phyloP scores from a whole-genome alignment of 2,888 invertebrate species.

The Ophion ventricosus region DNA sequence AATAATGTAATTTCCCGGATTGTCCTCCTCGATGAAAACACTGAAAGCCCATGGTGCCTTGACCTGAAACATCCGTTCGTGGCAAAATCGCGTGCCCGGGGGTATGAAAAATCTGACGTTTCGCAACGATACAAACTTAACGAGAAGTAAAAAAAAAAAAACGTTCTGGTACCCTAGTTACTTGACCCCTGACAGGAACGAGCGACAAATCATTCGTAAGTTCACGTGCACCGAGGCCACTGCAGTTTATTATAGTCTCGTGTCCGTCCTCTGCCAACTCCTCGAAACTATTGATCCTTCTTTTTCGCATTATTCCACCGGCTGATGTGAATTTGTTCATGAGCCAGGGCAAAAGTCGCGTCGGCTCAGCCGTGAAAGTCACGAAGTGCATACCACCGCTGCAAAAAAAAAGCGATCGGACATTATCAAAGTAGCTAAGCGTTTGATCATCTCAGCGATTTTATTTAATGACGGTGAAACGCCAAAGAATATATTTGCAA shows the following conservation, averaged over 20 bases:
- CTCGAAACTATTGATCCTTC: conserved; percentile 85
- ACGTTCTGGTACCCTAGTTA: conserved; percentile 85
- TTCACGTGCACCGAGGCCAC: conserved; percentile 88
- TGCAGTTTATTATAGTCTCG: conserved; percentile 92
- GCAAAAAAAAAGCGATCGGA: conserved; percentile 61
- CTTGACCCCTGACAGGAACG: conserved; percentile 90
- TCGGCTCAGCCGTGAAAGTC: conserved; percentile 88
- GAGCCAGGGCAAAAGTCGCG: conserved; percentile 88
- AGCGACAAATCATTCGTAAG: conserved; percentile 87
- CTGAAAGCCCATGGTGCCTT: conserved; percentile 88
- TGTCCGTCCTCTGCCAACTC: conserved; percentile 83
- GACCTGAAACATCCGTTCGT: conserved; percentile 83
- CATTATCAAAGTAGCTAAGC: background rate
- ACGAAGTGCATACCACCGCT: conserved; percentile 88
- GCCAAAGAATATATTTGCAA: background rate
- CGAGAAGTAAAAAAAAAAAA: background rate
- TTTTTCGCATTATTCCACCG: conserved; percentile 85
- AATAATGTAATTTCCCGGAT: conserved; percentile 89
- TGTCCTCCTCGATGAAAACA: conserved; percentile 86
- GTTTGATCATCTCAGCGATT: background rate
- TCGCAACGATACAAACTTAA: background rate
- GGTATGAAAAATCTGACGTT: conserved; percentile 5
- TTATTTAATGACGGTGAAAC: background rate
- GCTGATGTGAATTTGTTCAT: conserved; percentile 85
- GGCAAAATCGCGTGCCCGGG: background rate